Evolutionary conservation across 2,888 invertebrate species (phyloP), one percentile per base, ranked within the genome.

Genomic region (Labia minor): DNA sequence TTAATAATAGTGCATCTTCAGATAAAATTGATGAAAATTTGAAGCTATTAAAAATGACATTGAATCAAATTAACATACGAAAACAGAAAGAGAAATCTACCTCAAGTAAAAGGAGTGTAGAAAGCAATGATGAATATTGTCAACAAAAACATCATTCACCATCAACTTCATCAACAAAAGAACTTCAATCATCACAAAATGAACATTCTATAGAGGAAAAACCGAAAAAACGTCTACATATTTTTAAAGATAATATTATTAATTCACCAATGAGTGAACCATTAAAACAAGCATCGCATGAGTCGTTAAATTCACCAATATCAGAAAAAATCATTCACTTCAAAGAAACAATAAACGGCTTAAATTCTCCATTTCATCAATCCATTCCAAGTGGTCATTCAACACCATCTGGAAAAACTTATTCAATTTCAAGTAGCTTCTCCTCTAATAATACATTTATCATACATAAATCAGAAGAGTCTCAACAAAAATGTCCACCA

Each of bases 1-100:
- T 3, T 49, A 8, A n/a, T 4, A 49, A n/a, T 11, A 4, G 49
- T 14, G 6, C 14, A 14, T 3, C 49, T 8, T 49, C n/a, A 49
- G 49, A 49, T 49, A 49, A 49, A 49, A 49, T 49, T 49, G 49
- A 49, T 49, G 49, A 49, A 14, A 49, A 49, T 49, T n/a, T 49
- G 16, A 49, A 14, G 14, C 14, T 49, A 14, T 49, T 49, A 14
- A 49, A 49, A 16, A 3, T 49, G 16, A 49, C 49, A n/a, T 49
- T 49, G 49, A 16, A 49, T 16, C 49, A 49, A 14, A 49, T 49
- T 16, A 49, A 49, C 3, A 49, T 49, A 4, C 14, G 49, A 4
- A 49, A 33, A 11, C 33, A 6, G 11, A 33, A 49, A 49, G 49
- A 49, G 16, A 49, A 49, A 14, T 49, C 16, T 4, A 3, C n/a